Evolutionary conservation across 2,113 vertebrate genomes (phyloP).

Genomic region (Zosterops lateralis): DNA sequence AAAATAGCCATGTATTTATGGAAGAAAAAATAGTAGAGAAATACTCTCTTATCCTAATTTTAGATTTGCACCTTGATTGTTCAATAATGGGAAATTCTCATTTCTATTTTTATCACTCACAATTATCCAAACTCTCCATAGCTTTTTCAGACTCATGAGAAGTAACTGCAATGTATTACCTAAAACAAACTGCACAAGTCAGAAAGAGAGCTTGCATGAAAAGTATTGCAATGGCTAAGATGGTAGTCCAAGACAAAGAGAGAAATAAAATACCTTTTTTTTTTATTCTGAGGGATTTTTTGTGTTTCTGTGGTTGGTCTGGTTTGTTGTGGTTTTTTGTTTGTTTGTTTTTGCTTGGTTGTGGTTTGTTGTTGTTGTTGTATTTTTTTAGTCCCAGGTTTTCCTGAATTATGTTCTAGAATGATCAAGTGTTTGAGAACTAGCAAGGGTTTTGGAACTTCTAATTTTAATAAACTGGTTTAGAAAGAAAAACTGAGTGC

Average conservation of each 20-base stretch:
- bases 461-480: neutral
- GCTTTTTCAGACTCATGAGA: neutral
- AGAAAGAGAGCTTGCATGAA: neutral
- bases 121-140: neutral
- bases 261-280: neutral
- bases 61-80: neutral
- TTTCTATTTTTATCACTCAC: neutral
- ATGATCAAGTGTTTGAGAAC: neutral
- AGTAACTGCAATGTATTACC: neutral
- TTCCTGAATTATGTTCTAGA: neutral
- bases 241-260: neutral
- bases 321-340: too few species aligned
- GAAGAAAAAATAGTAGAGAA: neutral
- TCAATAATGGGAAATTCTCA: neutral
- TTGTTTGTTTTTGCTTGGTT: too few species aligned
- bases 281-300: neutral
- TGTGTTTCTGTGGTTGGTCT: neutral
- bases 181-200: neutral
- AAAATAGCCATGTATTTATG: neutral
- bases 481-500: neutral
- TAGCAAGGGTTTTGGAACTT: neutral
- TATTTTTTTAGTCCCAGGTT: neutral
- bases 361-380: too few species aligned
- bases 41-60: neutral
- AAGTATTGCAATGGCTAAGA: neutral